Base-by-base conservation (phyloP, 2,888 invertebrate genomes). In the Cinara cedri region DNA sequence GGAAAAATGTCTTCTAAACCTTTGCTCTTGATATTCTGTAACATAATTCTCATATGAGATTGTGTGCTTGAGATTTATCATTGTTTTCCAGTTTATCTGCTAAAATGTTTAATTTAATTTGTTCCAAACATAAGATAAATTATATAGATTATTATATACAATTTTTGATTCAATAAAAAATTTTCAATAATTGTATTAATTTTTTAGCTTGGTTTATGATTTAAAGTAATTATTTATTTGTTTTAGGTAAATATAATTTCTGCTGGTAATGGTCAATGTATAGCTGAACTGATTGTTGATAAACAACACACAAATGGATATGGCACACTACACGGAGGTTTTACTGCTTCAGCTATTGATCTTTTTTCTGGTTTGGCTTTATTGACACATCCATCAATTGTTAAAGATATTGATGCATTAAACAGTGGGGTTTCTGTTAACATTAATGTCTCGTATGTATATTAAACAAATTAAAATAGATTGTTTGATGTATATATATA, bases 261-360 rank as follows among this genome's bases (percentile, higher is more conserved):
- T 42, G 91, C 91, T 81, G 91, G 89, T n/a, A 87, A 91, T 83
- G 96, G 96, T 1, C 88, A 87, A 71, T 91, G 93, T 85, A 85
- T 88, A 44, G 94, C 93, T 21, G 92, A 95, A 85, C 90, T 96
- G 84, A 89, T 88, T 83, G 91, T 96, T 0, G 88, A 87, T 0
- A 87, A 91, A 4, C 92, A 93, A 82, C 93, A 95, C 84, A 86
- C 92, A 1, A 97, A 97, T 86, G 86, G 88, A 16, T 82, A 82
- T 10, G 94, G 94, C 0, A 90, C 90, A 0, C 85, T 97, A 6
- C 97, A 97, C 85, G 96, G 96, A 2, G 97, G 95, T 9, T 90
- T 94, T 83, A 93, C 93, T 4, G 92, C 93, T 3, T 93, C 93
- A 0, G 85, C 96, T 13, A 90, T 94, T 0, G 93, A 94, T 84